These are phyloP conservation scores for Bemisia tabaci DNA, from an alignment of 1,140 invertebrate genomes.

Conservation along the genomic window DNA sequence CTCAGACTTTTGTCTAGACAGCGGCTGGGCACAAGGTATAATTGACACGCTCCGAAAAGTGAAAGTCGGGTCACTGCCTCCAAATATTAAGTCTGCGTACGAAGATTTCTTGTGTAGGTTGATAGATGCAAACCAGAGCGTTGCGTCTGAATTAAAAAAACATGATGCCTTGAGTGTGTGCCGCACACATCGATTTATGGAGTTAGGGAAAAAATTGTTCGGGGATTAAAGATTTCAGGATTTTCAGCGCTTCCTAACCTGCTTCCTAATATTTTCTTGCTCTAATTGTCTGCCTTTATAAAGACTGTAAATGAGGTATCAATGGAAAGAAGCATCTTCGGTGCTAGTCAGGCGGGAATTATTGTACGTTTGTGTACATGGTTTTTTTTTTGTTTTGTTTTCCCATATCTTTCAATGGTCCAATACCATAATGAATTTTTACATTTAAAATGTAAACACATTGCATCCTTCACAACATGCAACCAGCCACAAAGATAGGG, in stretches of 20 bases:
- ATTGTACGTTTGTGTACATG: too few species aligned
- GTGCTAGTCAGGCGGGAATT: too few species aligned
- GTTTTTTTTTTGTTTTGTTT: too few species aligned
- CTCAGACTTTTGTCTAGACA: constrained; percentile 77
- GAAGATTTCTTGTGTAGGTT: constrained; percentile 77
- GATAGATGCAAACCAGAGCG: constrained; percentile 62
- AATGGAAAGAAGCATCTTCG: too few species aligned
- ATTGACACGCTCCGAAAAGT: constrained; percentile 65
- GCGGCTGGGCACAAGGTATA: constrained; percentile 81
- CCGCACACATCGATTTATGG: constrained; percentile 74
- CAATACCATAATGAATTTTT: too few species aligned
- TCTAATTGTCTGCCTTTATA: too few species aligned
- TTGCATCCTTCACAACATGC: too few species aligned
- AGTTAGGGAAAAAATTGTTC: constrained; percentile 69
- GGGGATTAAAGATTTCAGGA: constrained; percentile 33
- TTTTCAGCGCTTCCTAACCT: not conserved
- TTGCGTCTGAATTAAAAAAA: constrained; percentile 63
- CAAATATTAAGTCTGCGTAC: constrained; percentile 73
- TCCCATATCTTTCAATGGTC: too few species aligned
- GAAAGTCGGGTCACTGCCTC: constrained; percentile 59
- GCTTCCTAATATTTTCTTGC: too few species aligned
- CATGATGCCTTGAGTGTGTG: constrained; percentile 66
- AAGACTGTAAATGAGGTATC: too few species aligned
- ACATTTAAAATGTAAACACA: too few species aligned
- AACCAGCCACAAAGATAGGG: too few species aligned